Base-by-base conservation (phyloP, 92 coral and sea anemone species). In the Heliopora coerulea region DNA sequence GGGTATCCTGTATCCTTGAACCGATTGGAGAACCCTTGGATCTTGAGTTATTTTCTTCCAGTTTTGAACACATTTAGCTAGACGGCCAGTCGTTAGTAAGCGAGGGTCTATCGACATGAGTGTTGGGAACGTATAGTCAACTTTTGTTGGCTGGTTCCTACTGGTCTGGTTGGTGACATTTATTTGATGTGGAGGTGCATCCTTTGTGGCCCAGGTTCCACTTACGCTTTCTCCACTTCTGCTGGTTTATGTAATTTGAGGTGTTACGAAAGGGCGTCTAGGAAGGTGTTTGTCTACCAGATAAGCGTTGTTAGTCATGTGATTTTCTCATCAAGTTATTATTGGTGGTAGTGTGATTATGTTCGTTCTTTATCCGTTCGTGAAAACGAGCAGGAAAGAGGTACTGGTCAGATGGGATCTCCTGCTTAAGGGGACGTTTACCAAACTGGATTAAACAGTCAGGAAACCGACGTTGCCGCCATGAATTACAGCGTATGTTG, bases 1-100 rank as follows among this genome's bases (percentile, higher is more conserved):
- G 83, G 80, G 78, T 75, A 83, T 77, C 73, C 63, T 75, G 89
- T 81, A 80, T 70, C 86, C 89, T 29, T 76, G 59, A 28, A 85
- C 54, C 21, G 89, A 41, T 26, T 78, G 74, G 14, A 83, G 31
- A 13, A 79, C 57, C 86, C 86, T 81, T 14, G 78, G 34, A 57
- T 85, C 86, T 34, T 35, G 20, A 31, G 68, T 62, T 14, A 62
- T 62, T 48, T 37, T n/a, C 3, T 20, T 17, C 68, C 68, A 62
- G 68, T 62, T 62, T 14, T 31, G 44, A 31, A 62, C 25, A 35
- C 24, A 37, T 11, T 32, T 21, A 20, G 68, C n/a, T 33, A 62
- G 8, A 12, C 68, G 41, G 48, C 44, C 13, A 14, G 68, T 48
- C 15, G 68, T 62, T 10, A 27, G 13, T 14, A 20, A 2, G 3